These are phyloP conservation scores for Macquaria ambigua DNA, from an alignment of 2,113 vertebrate genomes.

Conservation along the genomic window DNA sequence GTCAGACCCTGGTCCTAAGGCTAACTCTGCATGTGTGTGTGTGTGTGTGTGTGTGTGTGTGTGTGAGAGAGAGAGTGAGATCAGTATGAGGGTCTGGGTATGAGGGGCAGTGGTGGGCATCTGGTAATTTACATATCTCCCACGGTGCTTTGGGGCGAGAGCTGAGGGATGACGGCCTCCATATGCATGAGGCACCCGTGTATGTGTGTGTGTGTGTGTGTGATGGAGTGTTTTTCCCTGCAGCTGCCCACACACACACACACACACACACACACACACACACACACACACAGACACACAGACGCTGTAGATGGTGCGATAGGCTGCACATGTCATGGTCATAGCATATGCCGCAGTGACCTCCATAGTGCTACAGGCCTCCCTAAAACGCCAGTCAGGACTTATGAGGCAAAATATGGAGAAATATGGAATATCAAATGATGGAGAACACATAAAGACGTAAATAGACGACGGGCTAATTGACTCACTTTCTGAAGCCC, in stretches of 20 bases:
- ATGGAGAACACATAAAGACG: conserved; percentile 17
- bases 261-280: conserved; percentile 39
- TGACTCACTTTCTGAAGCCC: conserved; percentile 91
- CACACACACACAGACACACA: conserved; percentile 18
- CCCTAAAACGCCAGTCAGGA: conserved; percentile 42
- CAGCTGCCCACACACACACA: conserved; percentile 62
- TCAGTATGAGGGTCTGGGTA: conserved; percentile 36
- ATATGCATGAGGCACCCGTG: conserved; percentile 81
- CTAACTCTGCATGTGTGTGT: conserved; percentile 33
- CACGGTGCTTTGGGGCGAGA: conserved; percentile 74
- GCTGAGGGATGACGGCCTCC: conserved; percentile 72
- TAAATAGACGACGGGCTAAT: conserved; percentile 74
- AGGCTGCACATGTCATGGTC: conserved; percentile 76
- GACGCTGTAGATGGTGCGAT: conserved; percentile 68
- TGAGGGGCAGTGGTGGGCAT: conserved; percentile 68
- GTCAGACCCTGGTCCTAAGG: conserved; percentile 63
- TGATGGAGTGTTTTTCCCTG: conserved; percentile 58
- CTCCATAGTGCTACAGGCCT: conserved; percentile 65
- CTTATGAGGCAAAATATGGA: conserved; percentile 56
- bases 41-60: conserved; percentile 14
- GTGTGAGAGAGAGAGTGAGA: conserved; percentile 19
- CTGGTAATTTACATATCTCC: conserved; percentile 81
- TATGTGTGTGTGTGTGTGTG: conserved; percentile 19
- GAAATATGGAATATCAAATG: conserved; percentile 64
- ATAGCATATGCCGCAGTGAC: conserved; percentile 71